Evolutionary conservation across 2,797 vertebrate genomes (phyloP), one percentile per base, ranked within the genome.

Genomic region (Champsocephalus gunnari): DNA sequence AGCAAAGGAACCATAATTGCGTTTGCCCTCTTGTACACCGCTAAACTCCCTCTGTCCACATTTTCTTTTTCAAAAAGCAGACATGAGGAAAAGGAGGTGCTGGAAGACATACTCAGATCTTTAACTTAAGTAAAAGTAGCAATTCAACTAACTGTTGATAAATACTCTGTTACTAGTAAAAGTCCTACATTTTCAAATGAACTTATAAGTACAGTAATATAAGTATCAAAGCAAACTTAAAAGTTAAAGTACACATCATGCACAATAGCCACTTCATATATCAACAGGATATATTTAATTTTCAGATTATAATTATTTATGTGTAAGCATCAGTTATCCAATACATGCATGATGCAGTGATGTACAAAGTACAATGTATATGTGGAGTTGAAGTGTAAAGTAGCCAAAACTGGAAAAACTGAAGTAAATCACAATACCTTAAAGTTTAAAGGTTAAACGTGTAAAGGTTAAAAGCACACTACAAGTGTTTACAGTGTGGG

Each of bases 1-100:
- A 93, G 90, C 81, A 80, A 81, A 79, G 71, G 84, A 89, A 81
- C 93, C 90, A 93, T 93, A 94, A 94, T 94, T 92, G 87, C 84
- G 63, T 89, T 83, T 89, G 88, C 88, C 92, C 88, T 91, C 73
- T 88, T 80, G 86, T 82, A 70, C 87, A 63, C 88, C 77, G 54
- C 91, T 87, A 85, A 87, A 86, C 86, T 89, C 87, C 28, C 79
- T 81, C 79, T 62, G 84, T 87, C 76, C 63, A 61, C 47, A 12
- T 86, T 79, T 56, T 64, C 70, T 74, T 75, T 10, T 57, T 49
- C 51, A 74, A 85, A 73, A 75, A 54, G 44, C 72, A 28, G 54
- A 59, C 61, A 64, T 21, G 79, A 77, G 77, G 70, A 79, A 57
- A 38, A 51, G 83, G 69, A 80, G 67, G 75, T 69, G 51, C 38